Evolutionary conservation across 2,888 invertebrate genomes (phyloP), one percentile per base, ranked within the genome.

Genomic region (Drosophila anomelani): DNA sequence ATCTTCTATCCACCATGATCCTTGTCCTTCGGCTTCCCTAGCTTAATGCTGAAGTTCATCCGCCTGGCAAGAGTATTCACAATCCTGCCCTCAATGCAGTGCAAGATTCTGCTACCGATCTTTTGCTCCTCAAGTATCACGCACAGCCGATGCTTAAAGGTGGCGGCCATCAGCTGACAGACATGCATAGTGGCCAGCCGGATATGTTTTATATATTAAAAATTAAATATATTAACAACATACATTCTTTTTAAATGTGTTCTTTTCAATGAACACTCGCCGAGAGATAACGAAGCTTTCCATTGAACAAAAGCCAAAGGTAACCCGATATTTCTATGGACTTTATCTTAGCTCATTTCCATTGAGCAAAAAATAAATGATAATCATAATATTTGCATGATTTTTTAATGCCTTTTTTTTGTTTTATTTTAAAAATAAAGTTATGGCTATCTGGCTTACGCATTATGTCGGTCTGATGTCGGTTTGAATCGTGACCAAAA

Each of bases 51-150:
- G 34, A 92, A 92, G 72, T 92, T 92, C 89, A 92, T 89, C 39
- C 80, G 79, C 41, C 81, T 71, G 0, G 90, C 81, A 9, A 92
- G 41, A 34, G 89, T 13, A 0, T 67, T 72, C 9, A 90, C 71
- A 0, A 92, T 66, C 61, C 79, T 62, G 5, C 91, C 92, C 64
- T 92, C 92, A 17, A 91, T 91, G n/a, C 92, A 92, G 4, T 71
- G 63, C 2, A 92, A 10, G 0, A 46, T 59, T 4, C 43, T 29
- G 5, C 38, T 57, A 2, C 51, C 69, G 2, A 51, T 67, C 6
- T 59, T 26, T 4, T 9, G 29, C 26, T 0, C 12, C 0, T 12
- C 20, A 1, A 20, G 1, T 20, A 20, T 20, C 20, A 20, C 20
- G 20, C 20, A 20, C 20, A 20, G 20, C 20, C 20, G 20, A 20